These are phyloP conservation scores for Catocala nupta DNA, from an alignment of 2,888 invertebrate species.

Conservation along the genomic window DNA sequence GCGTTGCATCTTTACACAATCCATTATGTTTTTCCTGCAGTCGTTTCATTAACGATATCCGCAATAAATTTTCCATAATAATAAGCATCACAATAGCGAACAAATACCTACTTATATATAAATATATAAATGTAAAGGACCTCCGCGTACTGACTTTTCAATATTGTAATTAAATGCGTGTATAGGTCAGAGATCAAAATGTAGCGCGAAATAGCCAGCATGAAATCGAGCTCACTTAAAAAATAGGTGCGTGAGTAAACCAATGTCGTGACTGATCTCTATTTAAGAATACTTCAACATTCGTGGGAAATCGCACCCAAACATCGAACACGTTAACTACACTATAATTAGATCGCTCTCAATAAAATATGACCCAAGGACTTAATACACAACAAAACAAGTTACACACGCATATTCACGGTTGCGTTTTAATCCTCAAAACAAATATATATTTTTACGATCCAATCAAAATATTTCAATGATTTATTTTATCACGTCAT, in stretches of 20 bases:
- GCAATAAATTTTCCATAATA: slow-evolving; percentile 5
- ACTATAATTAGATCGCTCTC: slow-evolving; percentile 60
- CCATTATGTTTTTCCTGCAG: slow-evolving; percentile 21
- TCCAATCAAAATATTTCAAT: slow-evolving; percentile 27
- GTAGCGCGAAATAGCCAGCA: slow-evolving; percentile 24
- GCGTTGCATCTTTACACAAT: not conserved
- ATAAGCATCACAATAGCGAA: not conserved
- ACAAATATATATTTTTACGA: slow-evolving; percentile 40
- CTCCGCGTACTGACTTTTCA: too few relatives aligned
- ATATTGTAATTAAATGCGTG: not conserved
- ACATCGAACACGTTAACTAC: slow-evolving; percentile 52
- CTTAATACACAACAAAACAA: slow-evolving; percentile 43
- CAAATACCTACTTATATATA: not conserved
- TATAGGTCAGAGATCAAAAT: slow-evolving; percentile 1
- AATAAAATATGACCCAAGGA: slow-evolving; percentile 66
- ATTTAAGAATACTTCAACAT: slow-evolving; percentile 40
- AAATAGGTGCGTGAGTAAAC: slow-evolving; percentile 53
- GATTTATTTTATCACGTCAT: slow-evolving; percentile 31
- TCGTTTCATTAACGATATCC: slow-evolving; percentile 17
- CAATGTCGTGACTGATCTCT: slow-evolving; percentile 55
- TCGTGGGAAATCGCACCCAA: slow-evolving; percentile 65
- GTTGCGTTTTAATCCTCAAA: slow-evolving; percentile 35
- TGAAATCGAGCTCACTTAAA: slow-evolving; percentile 34
- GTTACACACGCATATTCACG: slow-evolving; percentile 58
- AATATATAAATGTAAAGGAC: not conserved